Percentiles rank a stretch among this genome's conserved stretches.
These are phyloP conservation scores for Heliconius charithonia DNA, from an alignment of 2,888 invertebrate species.

Conservation along the genomic window DNA sequence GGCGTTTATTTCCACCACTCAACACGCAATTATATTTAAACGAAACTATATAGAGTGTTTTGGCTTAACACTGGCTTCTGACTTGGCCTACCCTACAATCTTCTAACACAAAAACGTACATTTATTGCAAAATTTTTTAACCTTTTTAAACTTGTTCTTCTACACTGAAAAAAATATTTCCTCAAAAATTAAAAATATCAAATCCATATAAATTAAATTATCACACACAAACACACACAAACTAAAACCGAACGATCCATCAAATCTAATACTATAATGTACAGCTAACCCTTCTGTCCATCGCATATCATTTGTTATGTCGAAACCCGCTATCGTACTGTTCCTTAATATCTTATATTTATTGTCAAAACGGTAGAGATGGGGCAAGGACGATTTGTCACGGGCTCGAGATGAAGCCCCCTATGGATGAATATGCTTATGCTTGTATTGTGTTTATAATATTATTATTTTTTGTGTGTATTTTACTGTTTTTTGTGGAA, in stretches of 20 bases:
- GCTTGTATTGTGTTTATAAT: slow-evolving; percentile 2
- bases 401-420: slow-evolving; percentile 68
- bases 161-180: background rate
- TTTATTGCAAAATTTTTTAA: background rate
- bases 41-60: too few relatives aligned
- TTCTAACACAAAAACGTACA: too few relatives aligned
- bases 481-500: background rate
- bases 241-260: slow-evolving; percentile 59
- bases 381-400: slow-evolving; percentile 79
- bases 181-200: background rate
- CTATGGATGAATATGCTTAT: slow-evolving; percentile 58
- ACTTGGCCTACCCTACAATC: too few relatives aligned
- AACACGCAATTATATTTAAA: too few relatives aligned
- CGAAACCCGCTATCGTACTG: slow-evolving; percentile 64
- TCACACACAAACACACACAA: background rate
- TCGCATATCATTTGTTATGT: slow-evolving; percentile 79
- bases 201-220: slow-evolving; percentile 26
- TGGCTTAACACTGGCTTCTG: too few relatives aligned
- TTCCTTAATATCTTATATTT: slow-evolving; percentile 80
- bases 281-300: slow-evolving; percentile 77
- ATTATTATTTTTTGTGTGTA: background rate
- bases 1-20: too few relatives aligned
- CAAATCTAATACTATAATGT: slow-evolving; percentile 63
- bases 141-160: background rate
- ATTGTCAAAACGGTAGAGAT: slow-evolving; percentile 78